Percentiles rank a stretch among this genome's conserved stretches.
Evolutionary conservation across 2,113 vertebrate species (phyloP).

Genomic region (Gopherus flavomarginatus): DNA sequence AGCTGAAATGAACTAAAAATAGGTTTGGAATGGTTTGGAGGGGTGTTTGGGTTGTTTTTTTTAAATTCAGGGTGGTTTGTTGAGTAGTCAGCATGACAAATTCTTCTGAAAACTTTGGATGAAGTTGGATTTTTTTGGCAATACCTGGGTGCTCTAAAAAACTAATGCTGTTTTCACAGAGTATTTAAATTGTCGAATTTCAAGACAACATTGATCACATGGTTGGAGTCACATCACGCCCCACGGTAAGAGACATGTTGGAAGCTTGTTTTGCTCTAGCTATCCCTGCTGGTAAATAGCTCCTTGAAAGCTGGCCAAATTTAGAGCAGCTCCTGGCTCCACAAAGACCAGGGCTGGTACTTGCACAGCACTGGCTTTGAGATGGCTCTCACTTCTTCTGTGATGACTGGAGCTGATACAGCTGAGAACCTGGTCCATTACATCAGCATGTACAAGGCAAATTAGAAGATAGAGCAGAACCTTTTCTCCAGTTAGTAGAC

Average conservation of each 20-base stretch:
- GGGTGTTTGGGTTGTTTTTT: not conserved
- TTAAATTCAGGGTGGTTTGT: not conserved
- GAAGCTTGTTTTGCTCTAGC: not conserved
- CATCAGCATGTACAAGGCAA: slow-evolving; percentile 33
- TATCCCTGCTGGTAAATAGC: not conserved
- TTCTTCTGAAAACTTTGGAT: not conserved
- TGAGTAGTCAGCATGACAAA: not conserved
- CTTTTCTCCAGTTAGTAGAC: not conserved
- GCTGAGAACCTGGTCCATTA: slow-evolving; percentile 39
- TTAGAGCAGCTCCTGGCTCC: slow-evolving; percentile 27
- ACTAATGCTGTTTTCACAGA: rapidly evolving
- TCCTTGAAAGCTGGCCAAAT: slow-evolving; percentile 10
- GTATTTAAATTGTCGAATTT: not conserved
- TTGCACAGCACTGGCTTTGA: slow-evolving; percentile 15
- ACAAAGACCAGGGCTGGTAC: not conserved
- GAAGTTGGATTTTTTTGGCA: not conserved
- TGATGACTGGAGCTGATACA: slow-evolving; percentile 35
- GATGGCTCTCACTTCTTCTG: slow-evolving; percentile 39
- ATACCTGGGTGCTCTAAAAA: not conserved
- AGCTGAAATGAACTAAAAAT: not conserved
- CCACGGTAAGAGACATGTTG: not conserved
- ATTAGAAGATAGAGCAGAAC: not conserved
- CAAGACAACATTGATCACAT: not conserved
- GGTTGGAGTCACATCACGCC: not conserved
- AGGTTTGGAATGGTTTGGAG: not conserved